Conservation (phyloP, 2,797 vertebrate species). For the Xenops minutus region DNA sequence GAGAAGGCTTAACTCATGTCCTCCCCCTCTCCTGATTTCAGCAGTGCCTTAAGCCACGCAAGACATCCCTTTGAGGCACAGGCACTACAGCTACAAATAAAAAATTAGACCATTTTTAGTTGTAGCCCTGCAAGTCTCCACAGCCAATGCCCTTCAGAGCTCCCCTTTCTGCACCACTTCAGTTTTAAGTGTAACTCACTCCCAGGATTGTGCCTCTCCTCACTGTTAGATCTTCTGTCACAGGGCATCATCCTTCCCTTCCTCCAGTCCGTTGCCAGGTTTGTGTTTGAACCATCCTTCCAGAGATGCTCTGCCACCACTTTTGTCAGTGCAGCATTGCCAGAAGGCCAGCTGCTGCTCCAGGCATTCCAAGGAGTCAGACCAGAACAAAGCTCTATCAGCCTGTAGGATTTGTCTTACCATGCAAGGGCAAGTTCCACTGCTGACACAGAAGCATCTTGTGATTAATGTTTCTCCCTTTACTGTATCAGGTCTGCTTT, state of each 20-base stretch:
- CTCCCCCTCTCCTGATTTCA: neutral
- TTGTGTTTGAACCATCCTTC: neutral
- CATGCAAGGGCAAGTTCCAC: neutral
- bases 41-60: neutral
- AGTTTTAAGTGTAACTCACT: neutral
- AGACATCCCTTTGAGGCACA: neutral
- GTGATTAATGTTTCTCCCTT: neutral
- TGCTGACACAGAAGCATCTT: neutral
- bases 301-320: neutral
- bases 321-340: neutral
- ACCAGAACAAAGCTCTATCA: neutral
- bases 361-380: fast-evolving
- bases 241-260: neutral
- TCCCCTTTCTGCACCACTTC: neutral
- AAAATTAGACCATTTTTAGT: neutral
- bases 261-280: neutral
- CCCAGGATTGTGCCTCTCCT: neutral
- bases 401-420: neutral
- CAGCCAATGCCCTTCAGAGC: neutral
- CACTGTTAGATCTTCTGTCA: neutral
- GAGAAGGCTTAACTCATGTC: neutral
- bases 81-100: neutral
- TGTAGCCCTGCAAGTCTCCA: fast-evolving
- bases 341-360: neutral
- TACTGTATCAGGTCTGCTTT: neutral